Base-by-base conservation (phyloP, 1,140 invertebrate species). In the Brachionus rubens region DNA sequence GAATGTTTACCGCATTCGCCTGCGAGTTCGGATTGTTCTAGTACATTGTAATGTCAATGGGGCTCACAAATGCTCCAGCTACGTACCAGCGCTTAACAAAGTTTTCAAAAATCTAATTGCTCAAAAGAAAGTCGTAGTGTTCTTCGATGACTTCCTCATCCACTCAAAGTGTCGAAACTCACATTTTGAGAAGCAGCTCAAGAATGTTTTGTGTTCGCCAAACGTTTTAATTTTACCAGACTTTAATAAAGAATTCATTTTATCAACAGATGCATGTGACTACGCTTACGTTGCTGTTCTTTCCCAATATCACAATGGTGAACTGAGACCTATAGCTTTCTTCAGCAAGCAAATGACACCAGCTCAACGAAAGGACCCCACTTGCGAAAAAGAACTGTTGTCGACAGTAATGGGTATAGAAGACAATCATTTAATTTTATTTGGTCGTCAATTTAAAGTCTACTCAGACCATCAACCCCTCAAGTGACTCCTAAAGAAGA, bases 161-260 rank as follows among this genome's bases (percentile, higher is more conserved):
- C 40, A 46, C 47, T 19, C 40, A 3, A 40, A 33, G 41, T 4
- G 41, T 68, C 16, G 14, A 5, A 12, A 70, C 7, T 14, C 6
- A 4, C 40, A 47, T 70, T 7, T 12, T 5, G 3, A 46, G 7
- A n/a, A 78, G 2, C 47, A 40, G 24, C 26, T 83, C 0, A 83
- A 85, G 50, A 48, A 76, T 0, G 70, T 70, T 5, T 50, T 85
- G 21, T 16, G 14, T 21, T 21, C 54, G 3, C 4, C 3, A 19
- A 3, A 3, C 3, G 24, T 50, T 26, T 12, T 50, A 4, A 12
- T 19, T 19, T 19, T 19, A 50, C 48, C 48, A 12, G 48, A 50
- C 12, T 50, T 50, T 26, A 4, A 3, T 3, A 50, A 50, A 26
- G n/a, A 7, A 3, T 77, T 77, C 36, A 77, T 77, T 5, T 14